Conservation (phyloP, 2,113 vertebrate species). For the Alaudala cheleensis region DNA sequence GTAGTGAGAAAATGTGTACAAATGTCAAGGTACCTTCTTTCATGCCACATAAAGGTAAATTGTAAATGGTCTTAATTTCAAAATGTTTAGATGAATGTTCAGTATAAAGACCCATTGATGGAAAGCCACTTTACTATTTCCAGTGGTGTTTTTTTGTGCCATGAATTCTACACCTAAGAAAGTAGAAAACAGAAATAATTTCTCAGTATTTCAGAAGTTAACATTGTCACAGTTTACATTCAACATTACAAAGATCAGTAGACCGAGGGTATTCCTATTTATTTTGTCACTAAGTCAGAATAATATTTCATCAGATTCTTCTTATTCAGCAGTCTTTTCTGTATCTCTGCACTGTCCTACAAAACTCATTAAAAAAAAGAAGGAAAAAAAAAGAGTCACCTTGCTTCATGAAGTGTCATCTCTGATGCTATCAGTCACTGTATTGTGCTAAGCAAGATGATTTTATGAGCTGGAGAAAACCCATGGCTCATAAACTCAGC, state of each 20-base stretch:
- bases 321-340: conserved; percentile 11
- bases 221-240: background rate
- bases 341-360: conserved; percentile 18
- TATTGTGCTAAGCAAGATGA: conserved; percentile 66
- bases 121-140: background rate
- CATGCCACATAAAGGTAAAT: background rate
- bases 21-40: background rate
- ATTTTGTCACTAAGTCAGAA: background rate
- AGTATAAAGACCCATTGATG: background rate
- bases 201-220: background rate
- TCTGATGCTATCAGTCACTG: conserved; percentile 64
- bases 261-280: background rate
- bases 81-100: background rate
- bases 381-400: conserved; percentile 58
- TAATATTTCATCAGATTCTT: background rate
- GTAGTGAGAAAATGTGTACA: background rate
- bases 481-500: conserved; percentile 77
- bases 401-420: conserved; percentile 67
- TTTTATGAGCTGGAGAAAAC: conserved; percentile 76
- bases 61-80: background rate
- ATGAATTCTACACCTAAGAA: background rate
- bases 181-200: background rate
- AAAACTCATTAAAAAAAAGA: background rate
- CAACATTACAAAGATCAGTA: background rate
- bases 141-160: background rate